A percentile compares a stretch with the other conserved stretches of the same genome.
Conservation (phyloP, 2,888 invertebrate genomes). For the Scelioninae gen. 1 region DNA sequence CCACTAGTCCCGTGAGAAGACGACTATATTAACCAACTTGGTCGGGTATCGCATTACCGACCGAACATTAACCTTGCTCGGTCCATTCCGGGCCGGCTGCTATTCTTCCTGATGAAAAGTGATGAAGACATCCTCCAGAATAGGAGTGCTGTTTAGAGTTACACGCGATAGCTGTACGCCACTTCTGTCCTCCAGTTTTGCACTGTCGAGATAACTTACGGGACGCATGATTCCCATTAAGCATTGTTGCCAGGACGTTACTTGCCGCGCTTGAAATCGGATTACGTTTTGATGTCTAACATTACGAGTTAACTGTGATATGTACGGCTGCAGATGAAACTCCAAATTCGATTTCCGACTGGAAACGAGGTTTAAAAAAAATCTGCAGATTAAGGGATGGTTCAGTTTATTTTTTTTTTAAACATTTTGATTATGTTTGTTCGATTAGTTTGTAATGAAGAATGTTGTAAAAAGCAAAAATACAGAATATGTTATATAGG, state of each 20-base stretch:
- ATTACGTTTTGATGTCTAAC: slow-evolving; percentile 44
- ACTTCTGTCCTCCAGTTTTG: slow-evolving; percentile 62
- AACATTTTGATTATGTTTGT: background rate
- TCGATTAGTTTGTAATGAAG: too few relatives aligned
- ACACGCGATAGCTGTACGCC: slow-evolving; percentile 55
- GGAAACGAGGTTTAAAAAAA: slow-evolving; percentile 3
- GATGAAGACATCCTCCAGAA: slow-evolving; percentile 68
- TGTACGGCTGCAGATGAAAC: background rate
- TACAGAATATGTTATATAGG: too few relatives aligned
- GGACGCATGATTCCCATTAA: slow-evolving; percentile 59
- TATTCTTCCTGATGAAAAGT: slow-evolving; percentile 70
- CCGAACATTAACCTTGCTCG: slow-evolving; percentile 66
- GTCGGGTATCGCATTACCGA: slow-evolving; percentile 67
- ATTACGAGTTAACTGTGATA: slow-evolving; percentile 38
- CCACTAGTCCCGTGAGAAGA: slow-evolving; percentile 61
- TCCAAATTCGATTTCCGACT: slow-evolving; percentile 13
- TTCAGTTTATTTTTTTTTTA: background rate
- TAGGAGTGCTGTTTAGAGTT: slow-evolving; percentile 63
- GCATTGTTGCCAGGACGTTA: slow-evolving; percentile 46
- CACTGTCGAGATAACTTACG: slow-evolving; percentile 61
- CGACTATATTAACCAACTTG: slow-evolving; percentile 68
- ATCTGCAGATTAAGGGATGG: background rate
- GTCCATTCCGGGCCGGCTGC: slow-evolving; percentile 63
- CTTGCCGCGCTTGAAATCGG: slow-evolving; percentile 26
- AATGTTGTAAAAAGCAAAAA: background rate